A percentile compares a stretch with the other conserved stretches of the same genome.
phyloP scores from a whole-genome alignment of 37 sponge, comb jelly and placozoan species.

The Aplysina aerophoba region DNA sequence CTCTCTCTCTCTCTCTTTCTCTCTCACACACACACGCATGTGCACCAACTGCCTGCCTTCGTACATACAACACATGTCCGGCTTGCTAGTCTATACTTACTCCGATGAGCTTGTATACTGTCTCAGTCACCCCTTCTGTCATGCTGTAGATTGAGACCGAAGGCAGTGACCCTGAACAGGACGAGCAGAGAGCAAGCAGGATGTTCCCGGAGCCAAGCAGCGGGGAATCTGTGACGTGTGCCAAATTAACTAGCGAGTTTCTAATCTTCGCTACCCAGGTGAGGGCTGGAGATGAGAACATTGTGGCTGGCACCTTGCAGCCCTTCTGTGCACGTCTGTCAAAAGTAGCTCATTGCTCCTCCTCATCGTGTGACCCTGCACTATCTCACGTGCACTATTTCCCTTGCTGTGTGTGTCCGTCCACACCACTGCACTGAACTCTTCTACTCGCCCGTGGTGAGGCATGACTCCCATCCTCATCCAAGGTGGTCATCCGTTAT shows the following conservation, averaged over 20 bases:
- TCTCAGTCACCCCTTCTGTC: too few relatives aligned
- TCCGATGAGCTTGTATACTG: too few relatives aligned
- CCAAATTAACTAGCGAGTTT: conserved; percentile 79
- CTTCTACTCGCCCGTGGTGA: background rate
- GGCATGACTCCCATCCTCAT: too few relatives aligned
- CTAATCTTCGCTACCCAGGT: conserved; percentile 90
- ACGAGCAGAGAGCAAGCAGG: conserved; percentile 51
- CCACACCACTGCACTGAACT: background rate
- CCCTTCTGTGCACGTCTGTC: too few relatives aligned
- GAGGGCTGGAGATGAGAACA: background rate
- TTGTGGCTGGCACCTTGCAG: too few relatives aligned
- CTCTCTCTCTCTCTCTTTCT: too few relatives aligned
- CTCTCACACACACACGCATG: too few relatives aligned
- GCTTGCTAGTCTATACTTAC: background rate
- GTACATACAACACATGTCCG: too few relatives aligned
- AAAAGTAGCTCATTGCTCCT: too few relatives aligned
- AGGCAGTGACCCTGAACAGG: background rate
- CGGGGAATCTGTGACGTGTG: conserved; percentile 75
- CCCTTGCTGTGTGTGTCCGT: conserved; percentile 12
- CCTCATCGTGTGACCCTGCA: too few relatives aligned
- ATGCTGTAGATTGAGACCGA: conserved; percentile 44
- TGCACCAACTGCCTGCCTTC: too few relatives aligned
- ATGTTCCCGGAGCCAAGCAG: conserved; percentile 87
- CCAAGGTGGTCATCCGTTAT: background rate
- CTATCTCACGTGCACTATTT: too few relatives aligned